Evolutionary conservation across 2,888 invertebrate genomes (phyloP).

Genomic region (Dynastes grantii): DNA sequence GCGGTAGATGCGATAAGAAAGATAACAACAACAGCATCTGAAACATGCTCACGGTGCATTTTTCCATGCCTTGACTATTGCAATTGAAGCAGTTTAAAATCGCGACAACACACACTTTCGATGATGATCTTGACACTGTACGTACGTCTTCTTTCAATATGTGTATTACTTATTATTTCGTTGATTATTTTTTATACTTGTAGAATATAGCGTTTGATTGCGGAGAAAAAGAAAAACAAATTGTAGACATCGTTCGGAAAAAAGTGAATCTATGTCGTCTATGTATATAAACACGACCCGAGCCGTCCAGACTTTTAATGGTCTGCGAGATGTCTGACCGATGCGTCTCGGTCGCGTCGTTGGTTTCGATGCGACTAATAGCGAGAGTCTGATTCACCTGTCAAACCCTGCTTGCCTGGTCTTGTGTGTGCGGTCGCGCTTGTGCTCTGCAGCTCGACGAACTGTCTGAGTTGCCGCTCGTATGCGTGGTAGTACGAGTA

Average conservation of each 20-base stretch:
- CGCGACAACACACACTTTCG: not conserved
- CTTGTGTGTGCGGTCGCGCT: slow-evolving; percentile 36
- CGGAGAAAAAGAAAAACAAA: slow-evolving; percentile 8
- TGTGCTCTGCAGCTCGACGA: slow-evolving; percentile 38
- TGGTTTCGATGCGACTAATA: slow-evolving; percentile 39
- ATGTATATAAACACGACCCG: slow-evolving; percentile 20
- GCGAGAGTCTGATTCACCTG: slow-evolving; percentile 46
- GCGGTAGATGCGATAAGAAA: not conserved
- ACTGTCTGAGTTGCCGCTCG: slow-evolving; percentile 24
- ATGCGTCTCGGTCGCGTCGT: slow-evolving; percentile 66
- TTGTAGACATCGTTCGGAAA: not conserved
- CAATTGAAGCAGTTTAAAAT: slow-evolving; percentile 31
- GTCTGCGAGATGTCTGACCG: slow-evolving; percentile 69
- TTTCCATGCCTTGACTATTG: slow-evolving; percentile 28
- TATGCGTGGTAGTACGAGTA: slow-evolving; percentile 30
- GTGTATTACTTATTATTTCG: not conserved
- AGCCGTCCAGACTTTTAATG: slow-evolving; percentile 53
- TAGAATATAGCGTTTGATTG: not conserved
- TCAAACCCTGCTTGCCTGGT: slow-evolving; percentile 35
- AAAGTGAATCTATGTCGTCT: not conserved
- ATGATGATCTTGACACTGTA: not conserved
- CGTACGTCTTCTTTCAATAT: not conserved
- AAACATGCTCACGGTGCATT: slow-evolving; percentile 31
- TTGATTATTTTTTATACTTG: not conserved
- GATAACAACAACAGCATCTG: not conserved